Evolutionary conservation across 2,888 invertebrate species (phyloP), one percentile per base, ranked within the genome.

Genomic region (Drosophila prostipennis): DNA sequence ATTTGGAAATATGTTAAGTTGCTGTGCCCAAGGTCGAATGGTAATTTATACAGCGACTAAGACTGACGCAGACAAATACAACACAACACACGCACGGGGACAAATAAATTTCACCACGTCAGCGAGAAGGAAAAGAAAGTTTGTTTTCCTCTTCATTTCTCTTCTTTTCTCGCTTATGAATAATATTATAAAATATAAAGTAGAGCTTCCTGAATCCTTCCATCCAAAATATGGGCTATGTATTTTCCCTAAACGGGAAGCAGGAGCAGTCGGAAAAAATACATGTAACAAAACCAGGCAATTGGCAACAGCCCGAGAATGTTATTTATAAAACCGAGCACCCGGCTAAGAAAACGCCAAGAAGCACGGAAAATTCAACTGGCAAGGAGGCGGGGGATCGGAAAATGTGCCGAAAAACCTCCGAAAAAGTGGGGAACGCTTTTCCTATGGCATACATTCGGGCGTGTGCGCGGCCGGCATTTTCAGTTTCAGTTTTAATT

Each of bases 401-500:
- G 23, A 10, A 23, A 40, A 36, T 37, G 39, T 37, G 16, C 34
- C 48, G 48, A 48, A 34, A 48, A 48, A 0, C 10, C 16, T 1
- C 48, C 48, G 48, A 48, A 14, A 39, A 23, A 11, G 57, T 39
- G n/a, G 57, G 39, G 32, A 19, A 55, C 60, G 53, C 53, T 46
- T 52, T 70, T 72, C 53, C 48, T 76, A 61, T 80, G 87, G 82
- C 87, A 86, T 80, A 86, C 78, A 86, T 80, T 74, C 58, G 48
- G 73, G 80, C 83, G 76, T 74, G 72, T 70, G 65, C 65, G 65
- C 74, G 71, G 51, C 87, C 89, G 89, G 89, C 82, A 77, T 85
- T 85, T 85, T 85, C 87, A 83, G 78, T 86, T 86, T 86, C 85
- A 87, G 81, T 87, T 87, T 89, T 84, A 82, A 88, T 89, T 89